phyloP scores from a whole-genome alignment of 2,888 invertebrate species.

The Punctoribates punctum region DNA sequence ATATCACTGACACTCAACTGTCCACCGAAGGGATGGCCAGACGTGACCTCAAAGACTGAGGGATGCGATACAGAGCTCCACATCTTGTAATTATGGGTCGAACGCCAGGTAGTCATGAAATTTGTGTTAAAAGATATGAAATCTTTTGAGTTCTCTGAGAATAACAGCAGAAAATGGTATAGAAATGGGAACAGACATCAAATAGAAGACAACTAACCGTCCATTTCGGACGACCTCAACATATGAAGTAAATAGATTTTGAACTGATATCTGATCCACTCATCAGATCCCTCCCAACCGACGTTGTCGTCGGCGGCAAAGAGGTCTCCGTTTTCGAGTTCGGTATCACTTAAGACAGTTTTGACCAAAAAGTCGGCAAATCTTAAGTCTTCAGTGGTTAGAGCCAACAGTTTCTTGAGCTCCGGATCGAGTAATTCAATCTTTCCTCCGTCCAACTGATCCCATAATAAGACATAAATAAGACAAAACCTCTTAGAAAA shows the following conservation, averaged over 20 bases:
- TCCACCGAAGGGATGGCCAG: constrained; percentile 91
- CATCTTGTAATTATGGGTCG: constrained; percentile 79
- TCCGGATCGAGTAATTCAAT: constrained; percentile 78
- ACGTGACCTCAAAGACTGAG: constrained; percentile 63
- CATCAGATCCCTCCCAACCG: constrained; percentile 84
- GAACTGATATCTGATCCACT: constrained; percentile 94
- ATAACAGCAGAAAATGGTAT: too few species aligned
- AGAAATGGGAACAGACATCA: too few species aligned
- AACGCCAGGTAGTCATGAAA: constrained; percentile 78
- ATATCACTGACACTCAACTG: constrained; percentile 91
- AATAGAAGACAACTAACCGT: too few species aligned
- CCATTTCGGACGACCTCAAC: constrained; percentile 70
- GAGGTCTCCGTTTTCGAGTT: constrained; percentile 58
- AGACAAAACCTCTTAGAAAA: constrained; percentile 9
- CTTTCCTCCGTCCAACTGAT: constrained; percentile 69
- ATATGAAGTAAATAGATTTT: constrained; percentile 76
- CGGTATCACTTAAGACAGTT: constrained; percentile 61
- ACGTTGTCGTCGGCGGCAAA: constrained; percentile 70
- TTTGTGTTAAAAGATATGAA: constrained; percentile 80
- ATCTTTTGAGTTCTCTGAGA: constrained; percentile 62
- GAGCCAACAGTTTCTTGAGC: constrained; percentile 72
- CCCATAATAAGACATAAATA: not conserved
- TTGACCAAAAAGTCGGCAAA: constrained; percentile 90
- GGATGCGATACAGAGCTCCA: constrained; percentile 67
- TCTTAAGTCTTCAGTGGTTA: constrained; percentile 89